Evolutionary conservation across 2,113 vertebrate species (phyloP).

Genomic region (Agelaius phoeniceus): DNA sequence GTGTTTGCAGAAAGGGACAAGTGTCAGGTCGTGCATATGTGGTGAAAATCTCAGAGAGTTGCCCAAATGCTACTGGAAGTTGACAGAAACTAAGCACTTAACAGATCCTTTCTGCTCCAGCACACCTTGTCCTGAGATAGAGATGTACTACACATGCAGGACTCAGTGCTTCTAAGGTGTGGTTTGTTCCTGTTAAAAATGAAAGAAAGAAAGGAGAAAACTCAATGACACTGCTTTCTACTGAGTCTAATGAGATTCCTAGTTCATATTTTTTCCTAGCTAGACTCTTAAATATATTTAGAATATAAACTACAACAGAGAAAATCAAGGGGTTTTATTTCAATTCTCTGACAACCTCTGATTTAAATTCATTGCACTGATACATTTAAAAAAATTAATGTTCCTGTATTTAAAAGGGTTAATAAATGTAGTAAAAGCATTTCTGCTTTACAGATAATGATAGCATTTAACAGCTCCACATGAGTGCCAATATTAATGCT

Average conservation of each 20-base stretch:
- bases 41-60: background rate
- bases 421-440: background rate
- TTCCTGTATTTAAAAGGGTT: background rate
- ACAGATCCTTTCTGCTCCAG: background rate
- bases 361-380: conserved; percentile 1
- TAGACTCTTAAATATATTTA: background rate
- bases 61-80: background rate
- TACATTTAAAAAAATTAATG: background rate
- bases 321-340: background rate
- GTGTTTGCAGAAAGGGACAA: background rate
- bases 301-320: background rate
- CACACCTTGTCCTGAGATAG: background rate
- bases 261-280: background rate
- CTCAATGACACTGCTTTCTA: background rate
- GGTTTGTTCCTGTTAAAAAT: background rate
- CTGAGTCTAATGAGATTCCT: background rate
- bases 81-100: background rate
- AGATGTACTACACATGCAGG: background rate
- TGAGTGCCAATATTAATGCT: background rate
- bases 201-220: background rate
- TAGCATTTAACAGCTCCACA: background rate
- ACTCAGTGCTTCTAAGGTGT: background rate
- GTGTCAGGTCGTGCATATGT: background rate
- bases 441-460: background rate
- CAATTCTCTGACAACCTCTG: background rate